Evolutionary conservation across 2,797 vertebrate genomes (phyloP), one percentile per base, ranked within the genome.

Genomic region (Bradypodion ventrale): DNA sequence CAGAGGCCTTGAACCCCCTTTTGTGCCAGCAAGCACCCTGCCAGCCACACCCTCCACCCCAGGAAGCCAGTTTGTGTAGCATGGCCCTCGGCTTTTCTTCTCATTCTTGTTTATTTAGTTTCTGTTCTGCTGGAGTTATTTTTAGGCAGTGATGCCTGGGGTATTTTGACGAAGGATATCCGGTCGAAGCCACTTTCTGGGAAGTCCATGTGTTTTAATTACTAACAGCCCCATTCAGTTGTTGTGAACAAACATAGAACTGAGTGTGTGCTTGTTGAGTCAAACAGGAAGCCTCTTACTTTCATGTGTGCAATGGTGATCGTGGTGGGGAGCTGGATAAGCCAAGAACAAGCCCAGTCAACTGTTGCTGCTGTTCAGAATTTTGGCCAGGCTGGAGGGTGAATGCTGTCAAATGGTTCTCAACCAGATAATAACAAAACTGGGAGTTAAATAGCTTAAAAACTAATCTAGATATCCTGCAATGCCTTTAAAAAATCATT

Each of bases 161-260:
- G 94, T 94, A 94, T 96, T 96, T 96, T 93, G 93, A 90, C 94
- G 91, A 95, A 95, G 96, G 96, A 96, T 90, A 93, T 96, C 95
- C 95, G 95, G 95, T 94, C 95, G 91, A 94, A 94, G 94, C 90
- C 86, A 93, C 96, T 96, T 97, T 97, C 96, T 97, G 96, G 96
- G 96, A 97, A 97, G 96, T 95, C 96, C 96, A 93, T 74, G 93
- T 15, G 87, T 84, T 92, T 89, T 94, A 92, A 95, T 95, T 96
- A 96, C 96, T 96, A 96, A 96, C 96, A 97, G 95, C 95, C 94
- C 93, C 94, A 93, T 92, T 89, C 89, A 93, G 92, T 70, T 1
- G 79, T 90, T 90, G 35, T 40, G 44, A 82, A 82, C 79, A 82
- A 85, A 85, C 65, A 85, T 5, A 85, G 63, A 85, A 87, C 85